phyloP scores from a whole-genome alignment of 2,797 vertebrate species.

The Onychomys torridus region DNA sequence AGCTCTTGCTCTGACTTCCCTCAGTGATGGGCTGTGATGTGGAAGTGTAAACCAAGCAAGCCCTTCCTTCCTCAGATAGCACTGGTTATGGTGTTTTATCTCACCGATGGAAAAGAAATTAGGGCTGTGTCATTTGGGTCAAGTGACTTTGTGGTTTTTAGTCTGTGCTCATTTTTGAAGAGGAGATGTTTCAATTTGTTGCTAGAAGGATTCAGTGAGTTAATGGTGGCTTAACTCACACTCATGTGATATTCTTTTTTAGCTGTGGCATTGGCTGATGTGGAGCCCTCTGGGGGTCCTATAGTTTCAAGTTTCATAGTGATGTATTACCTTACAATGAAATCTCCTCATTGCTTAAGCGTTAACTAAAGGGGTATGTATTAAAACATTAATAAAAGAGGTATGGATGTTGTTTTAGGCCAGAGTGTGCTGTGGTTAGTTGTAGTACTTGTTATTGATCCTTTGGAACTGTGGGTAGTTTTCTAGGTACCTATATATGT shows the following conservation, averaged over 20 bases:
- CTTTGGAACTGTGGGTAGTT: slow-evolving; percentile 21
- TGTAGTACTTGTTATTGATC: slow-evolving; percentile 8
- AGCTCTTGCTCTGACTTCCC: neutral
- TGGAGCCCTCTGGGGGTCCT: neutral
- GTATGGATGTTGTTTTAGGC: neutral
- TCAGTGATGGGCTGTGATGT: neutral
- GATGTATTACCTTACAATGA: neutral
- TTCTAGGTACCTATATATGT: slow-evolving; percentile 36
- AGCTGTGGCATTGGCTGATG: neutral
- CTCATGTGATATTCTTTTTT: neutral
- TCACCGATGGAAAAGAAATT: neutral
- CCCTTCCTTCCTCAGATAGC: neutral
- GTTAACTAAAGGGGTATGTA: neutral
- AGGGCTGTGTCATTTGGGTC: neutral
- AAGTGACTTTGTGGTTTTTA: slow-evolving; percentile 10
- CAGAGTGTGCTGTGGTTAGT: slow-evolving; percentile 20
- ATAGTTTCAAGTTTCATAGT: neutral
- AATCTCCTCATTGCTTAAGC: slow-evolving; percentile 7
- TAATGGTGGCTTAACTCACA: neutral
- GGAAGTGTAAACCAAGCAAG: neutral
- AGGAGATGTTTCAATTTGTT: neutral
- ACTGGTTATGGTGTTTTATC: neutral
- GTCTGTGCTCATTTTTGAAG: slow-evolving; percentile 45
- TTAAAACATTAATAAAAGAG: neutral
- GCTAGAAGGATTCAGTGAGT: slow-evolving; percentile 42